Base-by-base conservation (phyloP, 2,797 vertebrate genomes). In the Typhlichthys subterraneus region DNA sequence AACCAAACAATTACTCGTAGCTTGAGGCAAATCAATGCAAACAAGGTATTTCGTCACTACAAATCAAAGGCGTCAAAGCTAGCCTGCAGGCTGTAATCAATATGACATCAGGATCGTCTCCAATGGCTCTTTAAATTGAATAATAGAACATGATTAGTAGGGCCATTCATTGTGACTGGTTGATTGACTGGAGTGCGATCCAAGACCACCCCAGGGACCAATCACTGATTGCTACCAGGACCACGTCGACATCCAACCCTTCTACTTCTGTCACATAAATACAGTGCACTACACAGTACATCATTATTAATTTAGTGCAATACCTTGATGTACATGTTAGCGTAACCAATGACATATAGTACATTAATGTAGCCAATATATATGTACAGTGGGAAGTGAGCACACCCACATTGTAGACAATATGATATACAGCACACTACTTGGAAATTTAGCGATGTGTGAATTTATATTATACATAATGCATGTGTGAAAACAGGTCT, bases 81-180 rank as follows among this genome's bases (percentile, higher is more conserved):
- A 51, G 65, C 65, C 61, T 61, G 67, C 58, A 69, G 70, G 67
- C 73, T 67, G 54, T 61, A 71, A 72, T 71, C 65, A 75, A 73
- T 58, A 79, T 63, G 65, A 70, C 60, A 66, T 64, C 68, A 78
- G 73, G 82, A 75, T 82, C 50, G 63, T 75, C 59, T 72, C 69
- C 71, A 86, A 67, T 54, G 56, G 73, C 58, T 79, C 65, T 79
- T 82, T 75, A 81, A 83, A 85, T 42, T 14, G 57, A 58, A 76
- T 65, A 59, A 80, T 74, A 75, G 61, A 72, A 64, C 71, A 73
- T 61, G 59, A 76, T 72, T 63, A 63, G 65, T 38, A 45, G 67
- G 72, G 77, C 75, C 60, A 84, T 82, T 80, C 60, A 61, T 12
- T 48, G 46, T 38, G 42, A 15, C 31, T 15, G 59, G 47, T 55